These are phyloP conservation scores for Stomorhina lunata DNA, from an alignment of 2,888 invertebrate genomes.

Conservation along the genomic window DNA sequence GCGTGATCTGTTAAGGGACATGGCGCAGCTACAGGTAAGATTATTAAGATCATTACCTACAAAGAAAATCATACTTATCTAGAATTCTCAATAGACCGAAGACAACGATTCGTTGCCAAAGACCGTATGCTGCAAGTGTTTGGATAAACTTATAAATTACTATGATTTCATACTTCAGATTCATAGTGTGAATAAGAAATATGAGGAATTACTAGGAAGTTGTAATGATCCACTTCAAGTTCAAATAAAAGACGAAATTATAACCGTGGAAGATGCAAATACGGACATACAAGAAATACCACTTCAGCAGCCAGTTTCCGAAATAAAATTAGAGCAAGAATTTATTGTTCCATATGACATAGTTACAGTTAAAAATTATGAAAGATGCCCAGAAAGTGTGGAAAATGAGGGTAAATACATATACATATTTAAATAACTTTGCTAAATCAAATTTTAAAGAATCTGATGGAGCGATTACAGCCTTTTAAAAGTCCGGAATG, in stretches of 20 bases:
- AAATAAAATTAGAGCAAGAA: slow-evolving; percentile 68
- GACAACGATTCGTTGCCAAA: slow-evolving; percentile 68
- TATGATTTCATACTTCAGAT: slow-evolving; percentile 72
- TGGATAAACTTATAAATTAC: slow-evolving; percentile 68
- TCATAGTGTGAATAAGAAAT: slow-evolving; percentile 67
- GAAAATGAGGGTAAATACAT: no score
- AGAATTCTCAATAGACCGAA: not conserved
- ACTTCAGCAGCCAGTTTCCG: slow-evolving; percentile 27
- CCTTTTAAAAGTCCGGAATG: no score
- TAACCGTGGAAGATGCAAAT: slow-evolving; percentile 71
- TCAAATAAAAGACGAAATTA: not conserved
- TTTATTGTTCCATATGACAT: slow-evolving; percentile 46
- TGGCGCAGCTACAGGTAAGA: slow-evolving; percentile 26
- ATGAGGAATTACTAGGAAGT: slow-evolving; percentile 11
- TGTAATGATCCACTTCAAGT: not conserved
- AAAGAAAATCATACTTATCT: not conserved
- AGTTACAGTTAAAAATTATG: no score
- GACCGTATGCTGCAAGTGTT: slow-evolving; percentile 69
- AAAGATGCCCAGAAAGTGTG: no score
- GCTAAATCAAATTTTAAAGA: no score
- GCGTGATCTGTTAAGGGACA: slow-evolving; percentile 26
- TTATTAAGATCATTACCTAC: not conserved
- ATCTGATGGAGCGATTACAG: no score
- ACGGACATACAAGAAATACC: no score
- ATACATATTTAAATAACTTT: no score